Percentiles rank a stretch among this genome's conserved stretches.
These are phyloP conservation scores for Eurois occulta DNA, from an alignment of 2,888 invertebrate species.

Conservation along the genomic window DNA sequence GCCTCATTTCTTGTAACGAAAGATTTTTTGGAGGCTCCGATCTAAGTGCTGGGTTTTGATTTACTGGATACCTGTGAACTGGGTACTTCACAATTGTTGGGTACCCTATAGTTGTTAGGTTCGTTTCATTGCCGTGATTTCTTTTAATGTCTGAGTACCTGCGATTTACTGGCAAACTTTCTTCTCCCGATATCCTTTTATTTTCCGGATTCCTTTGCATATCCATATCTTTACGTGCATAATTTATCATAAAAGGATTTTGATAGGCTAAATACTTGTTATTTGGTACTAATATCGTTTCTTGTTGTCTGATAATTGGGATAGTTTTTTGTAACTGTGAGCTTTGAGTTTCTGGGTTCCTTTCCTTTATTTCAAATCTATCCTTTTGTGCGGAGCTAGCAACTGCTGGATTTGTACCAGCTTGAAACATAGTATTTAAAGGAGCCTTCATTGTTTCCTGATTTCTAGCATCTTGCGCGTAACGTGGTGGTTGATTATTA, in stretches of 20 bases:
- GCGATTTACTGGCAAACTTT: neutral
- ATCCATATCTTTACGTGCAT: neutral
- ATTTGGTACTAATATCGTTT: neutral
- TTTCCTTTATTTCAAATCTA: conserved; percentile 1
- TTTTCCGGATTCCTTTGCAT: neutral
- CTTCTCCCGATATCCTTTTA: neutral
- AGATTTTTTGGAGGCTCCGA: neutral
- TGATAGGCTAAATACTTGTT: neutral
- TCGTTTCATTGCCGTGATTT: neutral
- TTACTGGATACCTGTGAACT: neutral
- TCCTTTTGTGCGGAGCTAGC: neutral
- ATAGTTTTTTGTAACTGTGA: neutral
- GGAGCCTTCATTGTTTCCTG: neutral
- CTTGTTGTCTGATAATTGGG: neutral
- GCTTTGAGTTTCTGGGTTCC: neutral
- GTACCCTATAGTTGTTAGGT: neutral
- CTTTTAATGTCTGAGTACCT: neutral
- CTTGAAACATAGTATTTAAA: neutral
- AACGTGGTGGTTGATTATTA: neutral
- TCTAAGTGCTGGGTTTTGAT: neutral
- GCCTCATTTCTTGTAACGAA: neutral
- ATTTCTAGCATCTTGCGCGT: neutral
- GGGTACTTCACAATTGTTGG: neutral
- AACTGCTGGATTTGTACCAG: neutral
- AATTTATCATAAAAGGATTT: neutral